Evolutionary conservation across 2,797 vertebrate genomes (phyloP).

Genomic region (Argya squamiceps): DNA sequence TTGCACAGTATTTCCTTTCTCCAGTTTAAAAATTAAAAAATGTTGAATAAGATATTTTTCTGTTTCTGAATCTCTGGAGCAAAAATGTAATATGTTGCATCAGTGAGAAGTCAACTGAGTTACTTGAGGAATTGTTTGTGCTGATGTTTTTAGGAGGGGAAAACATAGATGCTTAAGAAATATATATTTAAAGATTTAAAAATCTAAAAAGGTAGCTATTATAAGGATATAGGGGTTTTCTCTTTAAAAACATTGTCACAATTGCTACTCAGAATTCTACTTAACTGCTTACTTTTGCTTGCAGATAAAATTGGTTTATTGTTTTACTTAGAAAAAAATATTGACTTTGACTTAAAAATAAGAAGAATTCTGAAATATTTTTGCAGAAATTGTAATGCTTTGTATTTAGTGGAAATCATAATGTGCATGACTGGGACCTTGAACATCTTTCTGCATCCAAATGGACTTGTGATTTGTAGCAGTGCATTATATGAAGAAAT

Average conservation of each 20-base stretch:
- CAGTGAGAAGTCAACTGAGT: background rate
- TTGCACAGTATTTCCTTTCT: conserved; percentile 32
- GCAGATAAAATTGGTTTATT: background rate
- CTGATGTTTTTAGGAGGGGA: background rate
- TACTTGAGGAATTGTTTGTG: conserved; percentile 9
- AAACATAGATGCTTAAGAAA: background rate
- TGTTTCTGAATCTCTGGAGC: conserved; percentile 4
- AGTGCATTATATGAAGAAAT: background rate
- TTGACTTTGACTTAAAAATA: background rate
- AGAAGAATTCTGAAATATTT: background rate
- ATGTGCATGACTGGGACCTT: background rate
- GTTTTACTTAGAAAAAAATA: background rate
- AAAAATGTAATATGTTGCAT: background rate
- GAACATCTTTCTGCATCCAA: background rate
- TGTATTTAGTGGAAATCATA: background rate
- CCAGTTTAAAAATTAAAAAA: conserved; percentile 47
- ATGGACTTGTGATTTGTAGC: background rate
- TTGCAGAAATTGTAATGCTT: background rate
- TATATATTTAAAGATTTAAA: conserved; percentile 6
- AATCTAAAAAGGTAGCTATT: background rate
- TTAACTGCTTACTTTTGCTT: background rate
- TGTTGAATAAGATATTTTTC: conserved; percentile 41
- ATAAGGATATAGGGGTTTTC: background rate
- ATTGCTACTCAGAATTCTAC: background rate
- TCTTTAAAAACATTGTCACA: background rate